Conservation (phyloP, 2,888 invertebrate genomes). For the Lasioglossum oenotherae region DNA sequence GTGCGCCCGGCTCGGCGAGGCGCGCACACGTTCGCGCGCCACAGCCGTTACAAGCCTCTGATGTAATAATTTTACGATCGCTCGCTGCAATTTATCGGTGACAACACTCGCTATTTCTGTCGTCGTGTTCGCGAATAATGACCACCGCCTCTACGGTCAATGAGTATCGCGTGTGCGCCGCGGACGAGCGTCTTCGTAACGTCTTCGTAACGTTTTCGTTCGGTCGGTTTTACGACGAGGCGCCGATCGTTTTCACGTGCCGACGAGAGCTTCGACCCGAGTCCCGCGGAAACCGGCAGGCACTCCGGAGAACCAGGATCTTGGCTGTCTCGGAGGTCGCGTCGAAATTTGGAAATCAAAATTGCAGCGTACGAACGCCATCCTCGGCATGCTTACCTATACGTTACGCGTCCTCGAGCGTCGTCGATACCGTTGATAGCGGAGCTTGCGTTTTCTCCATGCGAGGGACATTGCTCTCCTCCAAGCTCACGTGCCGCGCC, state of each 20-base stretch:
- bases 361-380: background rate
- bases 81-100: slow-evolving; percentile 67
- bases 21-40: slow-evolving; percentile 15
- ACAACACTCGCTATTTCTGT: slow-evolving; percentile 68
- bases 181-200: background rate
- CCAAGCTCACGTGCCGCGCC: slow-evolving; percentile 63
- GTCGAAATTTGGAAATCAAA: background rate
- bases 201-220: background rate
- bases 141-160: slow-evolving; percentile 42
- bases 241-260: slow-evolving; percentile 9
- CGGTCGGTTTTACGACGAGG: background rate
- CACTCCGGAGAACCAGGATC: background rate
- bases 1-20: background rate
- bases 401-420: slow-evolving; percentile 70
- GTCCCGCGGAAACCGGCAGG: background rate
- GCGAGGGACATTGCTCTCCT: slow-evolving; percentile 65
- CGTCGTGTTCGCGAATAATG: slow-evolving; percentile 48
- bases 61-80: slow-evolving; percentile 71
- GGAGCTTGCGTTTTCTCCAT: slow-evolving; percentile 62
- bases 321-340: background rate
- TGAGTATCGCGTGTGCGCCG: slow-evolving; percentile 10
- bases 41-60: slow-evolving; percentile 56
- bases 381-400: slow-evolving; percentile 65
- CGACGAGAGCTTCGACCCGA: background rate
- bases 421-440: slow-evolving; percentile 66